These are phyloP conservation scores for Tringa solitaria DNA, from an alignment of 2,113 vertebrate genomes.

Conservation along the genomic window DNA sequence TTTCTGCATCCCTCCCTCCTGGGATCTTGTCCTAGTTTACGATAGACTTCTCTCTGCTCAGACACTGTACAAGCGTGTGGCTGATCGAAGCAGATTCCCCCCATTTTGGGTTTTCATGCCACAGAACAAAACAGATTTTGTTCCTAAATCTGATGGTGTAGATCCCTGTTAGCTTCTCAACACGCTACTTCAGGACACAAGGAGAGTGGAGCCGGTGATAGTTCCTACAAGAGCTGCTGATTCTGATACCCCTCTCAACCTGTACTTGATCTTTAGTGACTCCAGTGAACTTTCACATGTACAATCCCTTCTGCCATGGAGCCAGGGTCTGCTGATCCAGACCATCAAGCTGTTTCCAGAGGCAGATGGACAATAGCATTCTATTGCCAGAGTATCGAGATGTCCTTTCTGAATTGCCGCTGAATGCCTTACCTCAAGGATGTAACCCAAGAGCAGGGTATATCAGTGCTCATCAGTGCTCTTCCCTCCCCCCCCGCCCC, in stretches of 20 bases:
- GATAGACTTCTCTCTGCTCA: background rate
- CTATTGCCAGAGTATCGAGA: background rate
- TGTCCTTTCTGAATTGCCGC: background rate
- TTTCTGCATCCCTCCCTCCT: background rate
- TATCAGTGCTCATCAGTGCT: background rate
- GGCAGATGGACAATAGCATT: background rate
- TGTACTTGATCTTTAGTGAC: background rate
- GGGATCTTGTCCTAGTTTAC: background rate
- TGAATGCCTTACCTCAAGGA: background rate
- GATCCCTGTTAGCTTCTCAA: background rate
- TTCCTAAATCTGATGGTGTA: background rate
- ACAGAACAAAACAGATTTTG: background rate
- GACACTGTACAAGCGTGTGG: background rate
- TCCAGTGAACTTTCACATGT: background rate
- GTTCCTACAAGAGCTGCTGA: rapidly evolving
- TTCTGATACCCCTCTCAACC: background rate
- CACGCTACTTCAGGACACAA: background rate
- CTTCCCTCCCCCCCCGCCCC: too few relatives aligned
- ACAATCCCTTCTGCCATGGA: rapidly evolving
- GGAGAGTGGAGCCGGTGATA: rapidly evolving
- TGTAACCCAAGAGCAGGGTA: too few relatives aligned
- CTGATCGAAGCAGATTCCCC: background rate
- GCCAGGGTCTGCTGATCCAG: background rate
- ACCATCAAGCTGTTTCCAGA: background rate
- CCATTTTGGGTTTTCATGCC: background rate